phyloP scores from a whole-genome alignment of 1,140 invertebrate genomes.

The Drosophila ogumai region DNA sequence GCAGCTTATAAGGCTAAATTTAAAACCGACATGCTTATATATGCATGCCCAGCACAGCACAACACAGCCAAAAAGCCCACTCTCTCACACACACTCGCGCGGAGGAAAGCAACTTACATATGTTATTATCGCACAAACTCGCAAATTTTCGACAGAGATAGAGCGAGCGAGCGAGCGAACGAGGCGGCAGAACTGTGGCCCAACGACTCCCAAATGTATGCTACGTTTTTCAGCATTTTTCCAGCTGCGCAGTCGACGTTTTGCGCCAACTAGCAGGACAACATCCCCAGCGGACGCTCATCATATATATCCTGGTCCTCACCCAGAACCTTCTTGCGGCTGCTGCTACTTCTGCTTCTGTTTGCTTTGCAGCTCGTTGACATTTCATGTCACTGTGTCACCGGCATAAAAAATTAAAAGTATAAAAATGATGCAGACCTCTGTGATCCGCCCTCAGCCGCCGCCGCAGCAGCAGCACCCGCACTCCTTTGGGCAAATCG shows the following conservation, averaged over 20 bases:
- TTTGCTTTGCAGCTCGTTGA: conserved; percentile 80
- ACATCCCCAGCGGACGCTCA: conserved; percentile 67
- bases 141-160: conserved; percentile 75
- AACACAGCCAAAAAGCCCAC: conserved; percentile 5
- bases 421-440: conserved; percentile 76
- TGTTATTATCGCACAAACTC: conserved; percentile 81
- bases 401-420: conserved; percentile 79
- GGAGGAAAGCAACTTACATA: conserved; percentile 72
- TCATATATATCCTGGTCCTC: conserved; percentile 69
- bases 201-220: conserved; percentile 79
- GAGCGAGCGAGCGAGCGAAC: conserved; percentile 2
- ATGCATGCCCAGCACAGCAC: conserved; percentile 15
- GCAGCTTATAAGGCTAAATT: conserved; percentile 74
- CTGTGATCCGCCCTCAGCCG: conserved; percentile 17
- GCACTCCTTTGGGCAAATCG: conserved; percentile 55
- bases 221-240: conserved; percentile 74
- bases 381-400: conserved; percentile 82
- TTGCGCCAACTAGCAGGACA: conserved; percentile 37
- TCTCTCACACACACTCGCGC: conserved; percentile 12
- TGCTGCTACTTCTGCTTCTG: conserved; percentile 31
- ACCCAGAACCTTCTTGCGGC: conserved; percentile 33
- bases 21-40: conserved; percentile 62
- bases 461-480: not conserved
- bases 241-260: conserved; percentile 31
- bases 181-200: conserved; percentile 16